Base-by-base conservation (phyloP, 30 jellyfish, hydroid and myxozoan genomes). In the Chrysaora quinquecirrha region DNA sequence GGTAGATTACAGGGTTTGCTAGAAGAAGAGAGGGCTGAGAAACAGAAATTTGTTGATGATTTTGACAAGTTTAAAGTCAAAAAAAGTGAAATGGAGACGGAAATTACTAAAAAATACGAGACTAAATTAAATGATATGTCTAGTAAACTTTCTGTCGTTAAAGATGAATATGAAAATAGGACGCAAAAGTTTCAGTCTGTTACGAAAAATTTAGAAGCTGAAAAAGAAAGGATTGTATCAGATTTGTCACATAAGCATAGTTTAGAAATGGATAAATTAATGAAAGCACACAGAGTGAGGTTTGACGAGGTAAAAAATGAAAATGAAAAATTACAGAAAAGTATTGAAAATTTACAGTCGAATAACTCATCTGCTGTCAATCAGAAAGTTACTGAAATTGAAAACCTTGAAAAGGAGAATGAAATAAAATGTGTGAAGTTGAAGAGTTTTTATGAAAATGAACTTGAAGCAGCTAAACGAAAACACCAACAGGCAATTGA, bases 391-490 rank as follows among this genome's bases (percentile, higher is more conserved):
- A 33, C 79, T 16, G 96, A 90, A 72, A 70, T 67, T 21, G 58
- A 84, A 50, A 24, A 20, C 0, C 35, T 90, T 30, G 34, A n/a
- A 0, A 68, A 79, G 1, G 97, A 90, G 54, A 34, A 75, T 75
- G 93, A 87, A n/a, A 71, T 43, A 20, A 93, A 93, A 69, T 80
- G 80, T 35, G 88, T 70, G 14, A 80, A 91, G 49, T 46, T 84
- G 88, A 85, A 85, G 48, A 54, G 52, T 6, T 91, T 91, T 78
- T 85, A 84, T 74, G 91, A 91, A 64, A 91, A 75, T 33, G 96
- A 91, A 80, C 49, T 84, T 16, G 65, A 65, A 75, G 87, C 80
- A 21, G 84, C 80, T 1, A 85, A 66, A 35, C 34, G 56, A 64
- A 78, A 85, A 49, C 83, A 86, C 48, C 90, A 78, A 31, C 52